A percentile compares a stretch with the other conserved stretches of the same genome.
These are phyloP conservation scores for Cheilosia grossa DNA, from an alignment of 2,888 invertebrate genomes.

Conservation along the genomic window DNA sequence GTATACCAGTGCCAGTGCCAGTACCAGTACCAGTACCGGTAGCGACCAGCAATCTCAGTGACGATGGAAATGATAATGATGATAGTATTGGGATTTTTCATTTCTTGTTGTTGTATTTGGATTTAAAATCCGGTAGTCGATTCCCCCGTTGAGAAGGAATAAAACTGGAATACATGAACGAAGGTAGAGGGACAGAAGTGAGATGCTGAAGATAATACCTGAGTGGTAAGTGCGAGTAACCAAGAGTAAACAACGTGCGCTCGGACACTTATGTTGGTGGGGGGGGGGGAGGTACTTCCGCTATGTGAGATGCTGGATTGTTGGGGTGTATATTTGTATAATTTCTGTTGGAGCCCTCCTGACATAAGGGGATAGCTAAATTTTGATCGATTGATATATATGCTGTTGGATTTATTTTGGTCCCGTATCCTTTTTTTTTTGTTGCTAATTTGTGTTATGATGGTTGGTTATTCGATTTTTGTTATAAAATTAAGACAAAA, in stretches of 20 bases:
- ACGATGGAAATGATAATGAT: conserved; percentile 8
- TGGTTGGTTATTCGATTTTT: too few species aligned
- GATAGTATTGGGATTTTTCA: conserved; percentile 12
- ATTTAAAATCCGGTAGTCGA: conserved; percentile 52
- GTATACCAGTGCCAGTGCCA: conserved; percentile 14
- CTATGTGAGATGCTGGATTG: conserved; percentile 31
- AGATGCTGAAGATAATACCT: conserved; percentile 3
- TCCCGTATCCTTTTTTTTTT: neutral
- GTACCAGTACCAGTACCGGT: conserved; percentile 16
- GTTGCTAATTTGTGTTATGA: neutral
- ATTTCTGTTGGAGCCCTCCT: conserved; percentile 26
- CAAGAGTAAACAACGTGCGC: conserved; percentile 26
- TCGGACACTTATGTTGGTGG: conserved; percentile 22
- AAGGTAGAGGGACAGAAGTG: neutral
- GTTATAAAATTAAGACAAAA: too few species aligned
- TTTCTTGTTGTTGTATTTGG: conserved; percentile 9
- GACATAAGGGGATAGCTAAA: conserved; percentile 14
- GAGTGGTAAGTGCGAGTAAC: conserved; percentile 3
- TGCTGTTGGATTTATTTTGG: conserved; percentile 2
- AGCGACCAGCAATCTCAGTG: conserved; percentile 43
- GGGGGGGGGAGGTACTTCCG: conserved; percentile 12
- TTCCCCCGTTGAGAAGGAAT: conserved; percentile 10
- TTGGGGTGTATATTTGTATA: neutral
- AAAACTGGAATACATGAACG: conserved; percentile 1
- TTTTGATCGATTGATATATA: conserved; percentile 68